phyloP scores from a whole-genome alignment of 2,888 invertebrate species.

The Patella caerulea region DNA sequence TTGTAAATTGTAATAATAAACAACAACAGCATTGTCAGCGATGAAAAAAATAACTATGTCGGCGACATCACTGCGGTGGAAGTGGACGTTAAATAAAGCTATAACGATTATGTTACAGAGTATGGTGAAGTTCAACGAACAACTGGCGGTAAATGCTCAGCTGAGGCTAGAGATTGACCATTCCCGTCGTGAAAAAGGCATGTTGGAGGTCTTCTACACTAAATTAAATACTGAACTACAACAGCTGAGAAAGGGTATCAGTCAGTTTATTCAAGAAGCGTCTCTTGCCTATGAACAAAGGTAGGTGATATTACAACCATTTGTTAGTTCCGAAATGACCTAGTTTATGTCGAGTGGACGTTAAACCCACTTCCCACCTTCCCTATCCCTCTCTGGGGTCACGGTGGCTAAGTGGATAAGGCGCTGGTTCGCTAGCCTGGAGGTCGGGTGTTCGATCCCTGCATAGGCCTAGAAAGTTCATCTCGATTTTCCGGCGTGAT shows the following conservation, averaged over 20 bases:
- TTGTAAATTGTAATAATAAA: too few relatives aligned
- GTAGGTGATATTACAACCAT: constrained; percentile 70
- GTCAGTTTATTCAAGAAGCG: constrained; percentile 87
- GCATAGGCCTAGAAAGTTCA: too few relatives aligned
- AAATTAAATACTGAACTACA: constrained; percentile 81
- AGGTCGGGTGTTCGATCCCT: too few relatives aligned
- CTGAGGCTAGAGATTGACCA: constrained; percentile 85
- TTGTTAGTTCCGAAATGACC: too few relatives aligned
- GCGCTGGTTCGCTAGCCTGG: too few relatives aligned
- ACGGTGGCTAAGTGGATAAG: too few relatives aligned
- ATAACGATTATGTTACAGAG: constrained; percentile 37
- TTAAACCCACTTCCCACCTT: too few relatives aligned
- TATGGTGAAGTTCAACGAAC: constrained; percentile 59
- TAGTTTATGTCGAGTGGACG: background rate
- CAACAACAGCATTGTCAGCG: too few relatives aligned
- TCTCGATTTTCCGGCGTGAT: too few relatives aligned
- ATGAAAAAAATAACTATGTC: too few relatives aligned
- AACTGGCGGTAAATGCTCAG: constrained; percentile 52
- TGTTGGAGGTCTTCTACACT: constrained; percentile 86
- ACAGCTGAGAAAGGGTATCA: constrained; percentile 84
- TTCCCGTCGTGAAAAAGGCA: constrained; percentile 83
- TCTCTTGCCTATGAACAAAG: constrained; percentile 91
- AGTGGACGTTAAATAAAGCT: background rate
- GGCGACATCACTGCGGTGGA: background rate
- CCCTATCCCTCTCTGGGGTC: too few relatives aligned